These are phyloP conservation scores for Pimpla rufipes DNA, from an alignment of 2,888 invertebrate species.

Conservation along the genomic window DNA sequence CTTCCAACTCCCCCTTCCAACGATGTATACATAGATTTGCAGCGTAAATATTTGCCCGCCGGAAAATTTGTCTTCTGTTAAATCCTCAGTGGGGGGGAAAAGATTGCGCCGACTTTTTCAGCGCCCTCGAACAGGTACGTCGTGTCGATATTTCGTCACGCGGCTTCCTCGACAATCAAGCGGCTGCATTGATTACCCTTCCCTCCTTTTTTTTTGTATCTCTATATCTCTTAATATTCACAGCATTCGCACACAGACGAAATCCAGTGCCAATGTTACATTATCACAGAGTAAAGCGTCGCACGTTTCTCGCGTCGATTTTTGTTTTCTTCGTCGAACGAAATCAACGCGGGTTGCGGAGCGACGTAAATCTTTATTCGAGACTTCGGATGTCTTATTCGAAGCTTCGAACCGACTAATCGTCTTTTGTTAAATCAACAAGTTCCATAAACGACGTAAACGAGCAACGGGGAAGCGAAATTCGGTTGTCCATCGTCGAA, in stretches of 20 bases:
- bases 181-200: constrained; percentile 22
- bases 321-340: no score
- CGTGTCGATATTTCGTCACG: constrained; percentile 70
- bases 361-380: no score
- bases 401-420: no score
- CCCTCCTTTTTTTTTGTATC: not conserved
- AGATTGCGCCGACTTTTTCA: constrained; percentile 15
- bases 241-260: constrained; percentile 2
- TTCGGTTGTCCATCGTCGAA: no score
- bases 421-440: no score
- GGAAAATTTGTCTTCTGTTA: not conserved
- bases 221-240: constrained; percentile 2
- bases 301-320: no score
- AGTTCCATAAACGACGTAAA: no score
- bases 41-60: constrained; percentile 1
- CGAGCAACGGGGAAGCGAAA: no score
- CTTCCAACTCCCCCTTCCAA: constrained; percentile 1
- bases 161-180: constrained; percentile 30
- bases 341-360: no score
- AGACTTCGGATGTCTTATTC: no score
- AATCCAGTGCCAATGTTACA: constrained; percentile 42
- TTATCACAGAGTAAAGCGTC: constrained; percentile 65
- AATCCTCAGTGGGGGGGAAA: constrained; percentile 47
- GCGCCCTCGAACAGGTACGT: constrained; percentile 65
- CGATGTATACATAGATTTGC: constrained; percentile 42